Evolutionary conservation across 2,888 invertebrate genomes (phyloP), one percentile per base, ranked within the genome.

Genomic region (Candidula unifasciata): DNA sequence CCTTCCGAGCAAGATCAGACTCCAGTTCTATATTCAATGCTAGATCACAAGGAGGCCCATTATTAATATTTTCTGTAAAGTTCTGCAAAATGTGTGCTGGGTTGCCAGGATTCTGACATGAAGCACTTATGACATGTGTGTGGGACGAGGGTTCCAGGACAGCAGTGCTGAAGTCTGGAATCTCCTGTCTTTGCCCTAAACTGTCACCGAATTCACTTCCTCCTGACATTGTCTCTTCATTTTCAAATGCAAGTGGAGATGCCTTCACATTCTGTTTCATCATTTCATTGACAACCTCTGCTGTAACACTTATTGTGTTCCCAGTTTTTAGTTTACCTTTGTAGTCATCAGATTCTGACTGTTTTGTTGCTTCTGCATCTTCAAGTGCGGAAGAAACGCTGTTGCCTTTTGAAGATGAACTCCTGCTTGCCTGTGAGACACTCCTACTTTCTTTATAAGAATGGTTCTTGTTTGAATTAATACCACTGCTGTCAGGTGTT

Each of bases 231-330:
- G 52, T 8, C 21, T 18, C 18, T 30, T 57, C 35, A 44, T 18
- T 30, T 64, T 60, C 44, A 30, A 16, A 30, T 13, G 68, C n/a
- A 27, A 66, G 66, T 24, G 77, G 52, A 18, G 57, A 1, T 13
- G 64, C n/a, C 44, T 57, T 77, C 8, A 33, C 8, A n/a, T 30
- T 57, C 16, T 77, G 80, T 18, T 80, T 85, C 13, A 52, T 64
- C 82, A 85, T 68, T 64, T 86, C 86, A 69, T 83, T 82, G 66
- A 82, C 86, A 82, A 84, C 80, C 52, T 84, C 83, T 68, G 82
- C 86, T 69, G 79, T 83, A 2, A 85, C 84, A 74, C 82, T 84
- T 52, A 82, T 83, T 10, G 83, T 83, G 52, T 85, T 85, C n/a
- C 82, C 85, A 37, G 80, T 79, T 21, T 64, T 37, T 5, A 74